Conservation (phyloP, 2,797 vertebrate genomes). For the Oophaga sylvatica region DNA sequence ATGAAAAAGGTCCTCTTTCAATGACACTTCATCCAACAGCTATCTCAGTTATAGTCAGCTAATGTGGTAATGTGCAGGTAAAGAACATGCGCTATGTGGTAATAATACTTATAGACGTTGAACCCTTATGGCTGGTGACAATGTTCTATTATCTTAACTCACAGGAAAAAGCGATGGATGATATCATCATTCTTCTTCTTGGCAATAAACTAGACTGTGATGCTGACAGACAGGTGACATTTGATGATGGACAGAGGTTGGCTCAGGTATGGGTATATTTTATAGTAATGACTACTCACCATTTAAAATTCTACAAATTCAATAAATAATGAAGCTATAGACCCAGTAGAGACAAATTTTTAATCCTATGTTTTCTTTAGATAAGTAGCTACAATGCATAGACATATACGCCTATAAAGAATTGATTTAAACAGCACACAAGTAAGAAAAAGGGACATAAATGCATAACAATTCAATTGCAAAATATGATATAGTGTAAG, state of each 20-base stretch:
- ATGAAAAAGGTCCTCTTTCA: too few species aligned
- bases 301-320: too few species aligned
- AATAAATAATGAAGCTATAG: not conserved
- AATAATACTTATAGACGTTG: not conserved
- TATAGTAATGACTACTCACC: not conserved
- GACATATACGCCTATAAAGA: too few species aligned
- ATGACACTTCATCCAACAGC: too few species aligned
- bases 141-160: constrained; percentile 17
- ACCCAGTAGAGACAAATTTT: not conserved
- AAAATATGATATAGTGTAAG: too few species aligned
- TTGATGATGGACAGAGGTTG: constrained; percentile 75
- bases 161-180: constrained; percentile 79
- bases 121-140: not conserved
- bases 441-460: too few species aligned
- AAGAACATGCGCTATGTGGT: too few species aligned
- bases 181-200: constrained; percentile 80
- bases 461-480: too few species aligned
- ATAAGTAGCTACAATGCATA: too few species aligned
- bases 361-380: too few species aligned
- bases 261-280: constrained; percentile 79
- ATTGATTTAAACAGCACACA: too few species aligned
- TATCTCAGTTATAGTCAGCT: not conserved
- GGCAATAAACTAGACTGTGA: constrained; percentile 88
- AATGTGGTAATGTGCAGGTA: not conserved
- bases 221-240: constrained; percentile 75